Base-by-base conservation (phyloP, 2,888 invertebrate species). In the Nasonovia ribisnigri region DNA sequence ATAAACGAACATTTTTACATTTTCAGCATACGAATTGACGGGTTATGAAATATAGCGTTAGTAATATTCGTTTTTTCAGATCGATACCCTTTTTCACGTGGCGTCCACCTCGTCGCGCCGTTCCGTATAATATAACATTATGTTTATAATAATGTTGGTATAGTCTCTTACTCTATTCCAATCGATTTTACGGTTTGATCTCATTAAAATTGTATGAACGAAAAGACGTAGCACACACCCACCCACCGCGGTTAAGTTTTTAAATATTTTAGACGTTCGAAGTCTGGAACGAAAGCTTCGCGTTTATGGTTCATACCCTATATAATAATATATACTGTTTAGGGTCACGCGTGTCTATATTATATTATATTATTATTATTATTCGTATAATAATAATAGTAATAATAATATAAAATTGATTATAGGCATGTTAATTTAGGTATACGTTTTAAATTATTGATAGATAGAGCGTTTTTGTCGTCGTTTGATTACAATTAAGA, bases 191-290 rank as follows among this genome's bases (percentile, higher is more conserved):
- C 51, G 77, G 54, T 43, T 54, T 57, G 29, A 42, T 91, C 84
- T 84, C 91, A 91, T 91, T 91, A 91, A 91, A 84, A 84, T 91
- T 91, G 43, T 54, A 84, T 84, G 84, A 67, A 16, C 4, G 43
- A 84, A 77, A 42, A 48, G 48, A 77, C 48, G 36, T 48, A 16
- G 36, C 36, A 36, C 36, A 36, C 20, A 67, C n/a, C 67, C 67
- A 67, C 26, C 6, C 46, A 48, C 36, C 24, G 24, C 6, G 8
- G 48, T 84, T 84, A 84, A 51, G 84, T 51, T 36, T 77, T 42
- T 91, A 42, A 91, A 91, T 91, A 84, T 84, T 91, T 91, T 29
- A 91, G 84, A 84, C 42, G 84, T n/a, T 60, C 10, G n/a, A 67
- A n/a, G 3, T 26, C 46, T 54, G 42, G 46, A n/a, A n/a, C 46